phyloP scores from a whole-genome alignment of 1,140 invertebrate species.

The Calliopsis andreniformis region DNA sequence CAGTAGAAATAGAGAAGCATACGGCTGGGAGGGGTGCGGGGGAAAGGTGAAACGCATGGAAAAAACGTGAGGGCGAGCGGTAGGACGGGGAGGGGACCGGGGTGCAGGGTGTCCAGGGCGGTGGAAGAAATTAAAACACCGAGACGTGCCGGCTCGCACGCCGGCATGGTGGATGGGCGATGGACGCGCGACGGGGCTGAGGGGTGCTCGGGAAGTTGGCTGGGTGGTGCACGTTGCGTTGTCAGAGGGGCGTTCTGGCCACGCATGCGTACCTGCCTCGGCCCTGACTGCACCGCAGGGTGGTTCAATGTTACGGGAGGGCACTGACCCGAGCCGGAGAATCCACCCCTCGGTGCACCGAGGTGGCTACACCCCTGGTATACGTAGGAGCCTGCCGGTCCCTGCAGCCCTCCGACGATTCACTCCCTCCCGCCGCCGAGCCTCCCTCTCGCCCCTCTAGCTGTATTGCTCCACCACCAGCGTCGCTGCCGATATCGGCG shows the following conservation, averaged over 20 bases:
- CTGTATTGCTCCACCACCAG: conserved; percentile 21
- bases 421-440: conserved; percentile 36
- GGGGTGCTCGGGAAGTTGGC: conserved; percentile 46
- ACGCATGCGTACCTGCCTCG: conserved; percentile 75
- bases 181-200: conserved; percentile 12
- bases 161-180: conserved; percentile 16
- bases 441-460: conserved; percentile 18
- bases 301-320: conserved; percentile 82
- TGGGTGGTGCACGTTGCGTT: conserved; percentile 59
- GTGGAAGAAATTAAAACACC: conserved; percentile 62
- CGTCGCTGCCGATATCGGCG: conserved; percentile 38
- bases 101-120: conserved; percentile 6
- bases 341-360: conserved; percentile 71
- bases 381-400: conserved; percentile 59
- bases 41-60: not conserved
- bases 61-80: not conserved
- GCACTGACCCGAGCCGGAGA: conserved; percentile 78
- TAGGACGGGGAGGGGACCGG: conserved; percentile 1
- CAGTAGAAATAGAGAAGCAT: not conserved
- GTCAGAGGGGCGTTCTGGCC: conserved; percentile 52
- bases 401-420: conserved; percentile 64
- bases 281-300: conserved; percentile 80
- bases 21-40: not conserved
- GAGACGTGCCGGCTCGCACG: conserved; percentile 54
- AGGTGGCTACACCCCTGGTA: conserved; percentile 73